These are phyloP conservation scores for Python bivittatus DNA, from an alignment of 2,113 vertebrate species.

Conservation along the genomic window DNA sequence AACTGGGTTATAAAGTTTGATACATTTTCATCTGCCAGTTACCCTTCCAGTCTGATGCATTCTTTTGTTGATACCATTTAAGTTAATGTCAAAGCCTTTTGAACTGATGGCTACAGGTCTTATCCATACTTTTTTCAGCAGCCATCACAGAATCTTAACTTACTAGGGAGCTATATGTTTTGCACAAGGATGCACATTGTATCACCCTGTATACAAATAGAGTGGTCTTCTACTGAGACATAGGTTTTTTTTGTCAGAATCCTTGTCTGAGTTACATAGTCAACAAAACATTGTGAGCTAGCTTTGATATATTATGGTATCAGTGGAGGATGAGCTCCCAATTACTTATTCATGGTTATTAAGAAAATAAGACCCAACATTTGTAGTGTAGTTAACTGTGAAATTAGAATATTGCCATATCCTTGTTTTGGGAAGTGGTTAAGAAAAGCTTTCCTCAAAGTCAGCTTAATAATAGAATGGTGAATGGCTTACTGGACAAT, in stretches of 20 bases:
- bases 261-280: background rate
- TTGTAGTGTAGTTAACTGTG: background rate
- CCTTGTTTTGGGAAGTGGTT: background rate
- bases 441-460: background rate
- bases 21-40: background rate
- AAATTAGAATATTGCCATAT: background rate
- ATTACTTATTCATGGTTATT: background rate
- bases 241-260: background rate
- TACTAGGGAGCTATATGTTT: background rate
- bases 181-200: background rate
- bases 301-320: background rate
- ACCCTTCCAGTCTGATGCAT: background rate
- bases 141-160: background rate
- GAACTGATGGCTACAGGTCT: background rate
- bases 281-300: background rate
- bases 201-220: background rate
- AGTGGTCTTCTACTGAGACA: background rate
- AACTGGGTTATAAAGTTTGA: background rate
- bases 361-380: background rate
- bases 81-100: background rate
- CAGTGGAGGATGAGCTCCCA: background rate
- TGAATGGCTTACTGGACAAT: background rate
- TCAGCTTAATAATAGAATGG: background rate
- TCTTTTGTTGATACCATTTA: background rate
- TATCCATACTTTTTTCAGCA: background rate